Evolutionary conservation across 1,140 invertebrate genomes (phyloP), one percentile per base, ranked within the genome.

Genomic region (Palaemon carinicauda): DNA sequence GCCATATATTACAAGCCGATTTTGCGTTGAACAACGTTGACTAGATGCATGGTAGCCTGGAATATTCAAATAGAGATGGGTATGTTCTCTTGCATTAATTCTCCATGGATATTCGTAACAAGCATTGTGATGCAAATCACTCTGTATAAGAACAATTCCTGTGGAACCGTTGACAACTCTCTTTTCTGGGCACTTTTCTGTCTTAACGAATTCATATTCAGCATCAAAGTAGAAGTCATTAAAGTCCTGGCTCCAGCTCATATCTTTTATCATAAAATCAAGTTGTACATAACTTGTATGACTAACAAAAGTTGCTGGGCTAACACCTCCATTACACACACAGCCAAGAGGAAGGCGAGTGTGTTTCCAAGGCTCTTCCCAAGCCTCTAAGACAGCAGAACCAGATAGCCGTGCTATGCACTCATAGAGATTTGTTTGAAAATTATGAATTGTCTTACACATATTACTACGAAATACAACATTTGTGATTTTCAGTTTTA

Each of bases 191-290:
- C 87, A 88, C 17, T 79, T 77, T 24, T 77, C 53, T 29, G 73
- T 79, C 15, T 52, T 56, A 5, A 95, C 90, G 91, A 96, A 96
- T 91, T 95, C 94, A 90, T 95, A 96, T 89, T 94, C 94, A 0
- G 95, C 96, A 90, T 96, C 95, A 91, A 97, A 97, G 89, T 93
- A 94, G 91, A 95, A 96, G 91, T 96, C 94, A 54, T 94, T 93
- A 89, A 95, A 96, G 91, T 96, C 96, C 91, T 97, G 95, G 14
- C 94, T 95, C 33, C 96, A 95, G 91, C 95, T 95, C 96, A 97
- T 96, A 89, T 94, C 93, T 1, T 93, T 94, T 2, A 96, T 93
- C 0, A 93, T 93, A 90, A 96, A 96, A 89, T 94, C 94, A 0
- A 96, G 92, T 90, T 95, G 95, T 1, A 96, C 93, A 78, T 94